Base-by-base conservation (phyloP, 2,113 vertebrate species). In the Ailuropoda melanoleuca region DNA sequence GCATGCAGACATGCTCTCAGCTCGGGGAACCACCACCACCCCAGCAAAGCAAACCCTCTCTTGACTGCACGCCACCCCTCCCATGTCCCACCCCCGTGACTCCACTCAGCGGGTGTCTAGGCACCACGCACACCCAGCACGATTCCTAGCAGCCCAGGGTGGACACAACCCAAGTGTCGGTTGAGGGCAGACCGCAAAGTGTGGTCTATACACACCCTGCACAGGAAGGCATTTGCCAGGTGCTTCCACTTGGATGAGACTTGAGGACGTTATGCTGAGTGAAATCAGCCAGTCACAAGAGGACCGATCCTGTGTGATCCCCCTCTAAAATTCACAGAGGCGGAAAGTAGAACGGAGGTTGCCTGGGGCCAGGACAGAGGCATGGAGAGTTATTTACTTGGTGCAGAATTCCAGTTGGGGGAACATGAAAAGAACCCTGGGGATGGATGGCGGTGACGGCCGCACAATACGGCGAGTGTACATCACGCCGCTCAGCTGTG, bases 381-480 rank as follows among this genome's bases (percentile, higher is more conserved):
- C 53, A 18, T 15, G 53, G 34, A 29, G 37, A 66, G 60, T 39
- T 13, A 64, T 60, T 90, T 39, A 39, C 2, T 3, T 46, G 29
- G 21, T 17, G 12, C 50, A 68, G 39, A 78, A 50, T 93, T 88
- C 46, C n/a, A 50, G 68, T 55, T 39, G n/a, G 34, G 10, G 12
- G 5, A 43, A 37, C 43, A 48, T 15, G 31, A 48, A 58, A 82
- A 50, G 43, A 48, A 24, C 11, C 31, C 74, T 55, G 23, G 58
- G 64, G 72, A 34, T 24, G 3, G 26, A 13, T 21, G 50, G 43
- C 23, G 26, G 48, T 15, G 15, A 43, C 9, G 11, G 39, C 8
- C 19, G 21, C 2, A 6, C n/a, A 29, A 10, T 19, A 10, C 0
- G 0, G 4, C 9, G 13, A 53, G 39, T 3, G 0, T 3, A 31